Base-by-base conservation (phyloP, 1,140 invertebrate genomes). In the Platyscapa corneri region DNA sequence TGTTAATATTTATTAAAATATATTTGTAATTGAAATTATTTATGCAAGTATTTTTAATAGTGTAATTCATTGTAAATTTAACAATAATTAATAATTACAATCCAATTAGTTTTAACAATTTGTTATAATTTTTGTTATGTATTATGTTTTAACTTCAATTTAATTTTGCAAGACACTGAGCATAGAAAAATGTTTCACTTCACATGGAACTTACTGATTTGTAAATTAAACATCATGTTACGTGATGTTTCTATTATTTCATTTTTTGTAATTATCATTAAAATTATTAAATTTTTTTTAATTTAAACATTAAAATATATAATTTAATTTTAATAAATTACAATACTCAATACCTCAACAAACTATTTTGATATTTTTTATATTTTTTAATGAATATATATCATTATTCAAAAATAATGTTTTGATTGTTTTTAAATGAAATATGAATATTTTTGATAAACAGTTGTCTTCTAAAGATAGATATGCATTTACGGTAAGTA, bases 221-320 rank as follows among this genome's bases (percentile, higher is more conserved):
- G 85, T 94, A 95, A 70, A 95, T 90, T 20, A 95, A 94, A 86
- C 94, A 95, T 0, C 93, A n/a, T n/a, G n/a, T n/a, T n/a, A n/a
- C n/a, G n/a, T n/a, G n/a, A n/a, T n/a, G n/a, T n/a, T n/a, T n/a
- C n/a, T n/a, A n/a, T n/a, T n/a, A n/a, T n/a, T n/a, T n/a, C n/a
- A n/a, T n/a, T n/a, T n/a, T n/a, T n/a, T n/a, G n/a, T n/a, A n/a
- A n/a, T n/a, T n/a, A n/a, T n/a, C n/a, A n/a, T n/a, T n/a, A n/a
- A n/a, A n/a, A n/a, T n/a, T n/a, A n/a, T n/a, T n/a, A n/a, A n/a
- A n/a, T n/a, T n/a, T n/a, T n/a, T n/a, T n/a, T n/a, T n/a, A n/a
- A n/a, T n/a, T n/a, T n/a, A n/a, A n/a, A n/a, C n/a, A n/a, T n/a
- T n/a, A n/a, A n/a, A n/a, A n/a, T n/a, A n/a, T n/a, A n/a, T n/a